Percentiles rank a stretch among this genome's conserved stretches.
phyloP scores from a whole-genome alignment of 2,797 vertebrate species.

The Dallia pectoralis region DNA sequence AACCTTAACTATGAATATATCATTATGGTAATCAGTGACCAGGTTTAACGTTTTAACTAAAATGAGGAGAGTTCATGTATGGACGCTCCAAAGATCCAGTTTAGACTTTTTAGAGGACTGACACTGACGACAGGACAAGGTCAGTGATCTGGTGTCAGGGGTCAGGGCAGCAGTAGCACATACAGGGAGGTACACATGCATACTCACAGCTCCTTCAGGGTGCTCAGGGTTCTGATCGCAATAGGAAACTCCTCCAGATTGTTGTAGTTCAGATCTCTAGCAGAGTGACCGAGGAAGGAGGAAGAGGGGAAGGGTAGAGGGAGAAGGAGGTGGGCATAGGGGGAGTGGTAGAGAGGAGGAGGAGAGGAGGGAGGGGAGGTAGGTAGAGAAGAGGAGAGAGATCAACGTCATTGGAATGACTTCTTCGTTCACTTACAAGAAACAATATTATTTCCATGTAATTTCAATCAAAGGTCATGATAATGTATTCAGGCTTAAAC shows the following conservation, averaged over 20 bases:
- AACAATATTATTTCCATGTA: neutral
- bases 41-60: too few species aligned
- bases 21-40: too few species aligned
- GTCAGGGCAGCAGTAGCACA: slow-evolving; percentile 39
- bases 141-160: neutral
- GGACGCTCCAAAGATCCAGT: too few species aligned
- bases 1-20: too few species aligned
- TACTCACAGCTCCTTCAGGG: slow-evolving; percentile 94
- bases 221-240: slow-evolving; percentile 82
- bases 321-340: neutral
- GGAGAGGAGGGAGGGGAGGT: neutral
- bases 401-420: neutral
- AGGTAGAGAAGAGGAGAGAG: neutral
- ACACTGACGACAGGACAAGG: slow-evolving; percentile 1
- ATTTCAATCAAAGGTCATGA: neutral
- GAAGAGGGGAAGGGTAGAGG: neutral
- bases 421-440: neutral
- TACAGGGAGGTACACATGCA: slow-evolving; percentile 17
- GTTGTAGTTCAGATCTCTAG: slow-evolving; percentile 95
- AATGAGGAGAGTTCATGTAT: too few species aligned
- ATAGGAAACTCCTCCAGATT: slow-evolving; percentile 86
- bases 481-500: neutral
- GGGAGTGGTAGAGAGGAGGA: neutral
- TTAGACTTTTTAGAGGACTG: too few species aligned
- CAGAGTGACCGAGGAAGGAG: too few species aligned